These are phyloP conservation scores for Gobio gobio DNA, from an alignment of 2,113 vertebrate genomes.

Conservation along the genomic window DNA sequence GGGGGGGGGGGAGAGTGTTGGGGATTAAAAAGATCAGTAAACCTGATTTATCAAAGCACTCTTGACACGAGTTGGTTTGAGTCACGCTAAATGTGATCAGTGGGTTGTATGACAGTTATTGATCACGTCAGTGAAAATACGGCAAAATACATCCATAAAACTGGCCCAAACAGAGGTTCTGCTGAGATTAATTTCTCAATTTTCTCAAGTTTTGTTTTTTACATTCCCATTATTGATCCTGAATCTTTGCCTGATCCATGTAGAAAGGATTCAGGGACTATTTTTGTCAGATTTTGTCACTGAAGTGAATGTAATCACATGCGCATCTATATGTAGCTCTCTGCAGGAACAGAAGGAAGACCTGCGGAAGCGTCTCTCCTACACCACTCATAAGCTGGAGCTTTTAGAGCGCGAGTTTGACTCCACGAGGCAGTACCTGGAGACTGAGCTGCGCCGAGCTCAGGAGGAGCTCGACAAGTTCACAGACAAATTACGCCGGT, in stretches of 20 bases:
- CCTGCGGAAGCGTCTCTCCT: conserved; percentile 86
- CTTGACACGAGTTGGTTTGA: neutral
- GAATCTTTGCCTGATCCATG: neutral
- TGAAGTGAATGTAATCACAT: conserved; percentile 47
- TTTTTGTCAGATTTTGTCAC: neutral
- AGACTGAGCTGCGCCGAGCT: conserved; percentile 92
- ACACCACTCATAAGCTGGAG: conserved; percentile 91
- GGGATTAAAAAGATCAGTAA: neutral
- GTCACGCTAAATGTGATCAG: neutral
- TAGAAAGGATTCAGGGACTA: neutral
- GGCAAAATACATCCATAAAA: neutral
- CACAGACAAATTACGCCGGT: conserved; percentile 97
- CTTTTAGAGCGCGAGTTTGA: conserved; percentile 93
- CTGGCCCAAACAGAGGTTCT: neutral
- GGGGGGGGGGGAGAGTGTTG: neutral
- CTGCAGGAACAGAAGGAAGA: conserved; percentile 96
- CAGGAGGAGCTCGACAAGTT: conserved; percentile 97
- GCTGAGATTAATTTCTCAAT: no score
- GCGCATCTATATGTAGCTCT: conserved; percentile 75
- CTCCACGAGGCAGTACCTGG: conserved; percentile 92
- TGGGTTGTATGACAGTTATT: neutral
- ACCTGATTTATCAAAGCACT: conserved; percentile 1
- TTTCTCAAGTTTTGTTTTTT: neutral
- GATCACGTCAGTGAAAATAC: neutral
- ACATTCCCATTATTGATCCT: neutral